Conservation (phyloP, 2,797 vertebrate genomes). For the Sebastes diaconus region DNA sequence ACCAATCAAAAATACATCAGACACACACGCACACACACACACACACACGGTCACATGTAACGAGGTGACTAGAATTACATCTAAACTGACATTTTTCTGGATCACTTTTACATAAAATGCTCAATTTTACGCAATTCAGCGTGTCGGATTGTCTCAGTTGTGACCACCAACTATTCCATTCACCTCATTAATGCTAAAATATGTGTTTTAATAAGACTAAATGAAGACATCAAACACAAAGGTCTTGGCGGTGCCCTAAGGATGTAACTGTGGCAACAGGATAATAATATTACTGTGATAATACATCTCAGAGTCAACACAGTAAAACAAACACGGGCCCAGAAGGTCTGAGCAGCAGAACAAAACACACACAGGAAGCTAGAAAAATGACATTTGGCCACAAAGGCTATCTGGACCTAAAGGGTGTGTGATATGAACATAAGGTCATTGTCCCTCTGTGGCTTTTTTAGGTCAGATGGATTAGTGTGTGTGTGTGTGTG, state of each 20-base stretch:
- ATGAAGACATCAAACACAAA: background rate
- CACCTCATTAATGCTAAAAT: background rate
- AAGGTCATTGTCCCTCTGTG: slow-evolving; percentile 2
- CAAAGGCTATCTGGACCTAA: slow-evolving; percentile 24
- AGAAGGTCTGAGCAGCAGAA: slow-evolving; percentile 27
- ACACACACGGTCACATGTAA: background rate
- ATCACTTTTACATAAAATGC: background rate
- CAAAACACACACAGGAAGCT: slow-evolving; percentile 1
- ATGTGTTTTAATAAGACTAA: background rate
- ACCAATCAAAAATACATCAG: slow-evolving; percentile 55
- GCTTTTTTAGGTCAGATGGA: slow-evolving; percentile 3
- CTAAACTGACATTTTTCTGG: background rate
- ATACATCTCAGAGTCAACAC: slow-evolving; percentile 2
- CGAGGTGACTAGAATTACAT: background rate
- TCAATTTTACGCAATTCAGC: background rate
- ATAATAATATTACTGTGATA: slow-evolving; percentile 1
- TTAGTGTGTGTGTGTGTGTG: background rate
- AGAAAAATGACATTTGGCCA: slow-evolving; percentile 33
- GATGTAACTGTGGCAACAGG: background rate
- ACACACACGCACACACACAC: background rate
- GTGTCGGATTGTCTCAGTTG: background rate
- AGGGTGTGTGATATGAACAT: slow-evolving; percentile 11
- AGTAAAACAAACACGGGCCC: background rate
- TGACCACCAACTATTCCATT: background rate
- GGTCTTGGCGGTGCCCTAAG: background rate